A percentile compares a stretch with the other conserved stretches of the same genome.
These are phyloP conservation scores for Phanerotoma sp. DNA, from an alignment of 2,888 invertebrate species.

Conservation along the genomic window DNA sequence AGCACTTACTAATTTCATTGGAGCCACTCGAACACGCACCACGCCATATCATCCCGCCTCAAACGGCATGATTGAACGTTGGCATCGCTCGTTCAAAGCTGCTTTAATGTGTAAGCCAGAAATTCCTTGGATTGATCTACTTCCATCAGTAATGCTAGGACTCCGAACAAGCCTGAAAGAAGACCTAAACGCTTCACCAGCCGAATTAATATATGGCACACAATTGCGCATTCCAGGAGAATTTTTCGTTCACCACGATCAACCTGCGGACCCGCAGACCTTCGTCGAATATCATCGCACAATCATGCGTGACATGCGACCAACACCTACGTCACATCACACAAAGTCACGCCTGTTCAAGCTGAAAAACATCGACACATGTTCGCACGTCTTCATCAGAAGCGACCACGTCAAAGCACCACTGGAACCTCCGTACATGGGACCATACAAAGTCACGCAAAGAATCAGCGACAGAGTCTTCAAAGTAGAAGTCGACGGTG, in stretches of 20 bases:
- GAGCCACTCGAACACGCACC: neutral
- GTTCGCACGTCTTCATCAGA: conserved; percentile 19
- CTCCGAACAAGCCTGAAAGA: conserved; percentile 8
- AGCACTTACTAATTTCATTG: neutral
- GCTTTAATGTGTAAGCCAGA: conserved; percentile 39
- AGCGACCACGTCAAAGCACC: conserved; percentile 16
- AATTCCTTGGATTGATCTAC: neutral
- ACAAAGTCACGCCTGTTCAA: neutral
- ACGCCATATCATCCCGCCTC: conserved; percentile 40
- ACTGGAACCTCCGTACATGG: conserved; percentile 21
- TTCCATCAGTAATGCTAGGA: conserved; percentile 1
- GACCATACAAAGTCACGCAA: conserved; percentile 12
- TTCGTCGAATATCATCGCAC: neutral
- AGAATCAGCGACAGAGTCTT: conserved; percentile 7
- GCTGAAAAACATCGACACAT: neutral
- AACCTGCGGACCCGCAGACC: neutral
- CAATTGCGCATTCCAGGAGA: neutral
- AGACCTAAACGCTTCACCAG: conserved; percentile 6
- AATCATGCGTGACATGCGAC: neutral
- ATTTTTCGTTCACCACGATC: neutral
- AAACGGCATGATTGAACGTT: conserved; percentile 54
- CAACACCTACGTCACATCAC: neutral
- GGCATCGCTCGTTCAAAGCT: conserved; percentile 53
- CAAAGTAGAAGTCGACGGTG: conserved; percentile 1
- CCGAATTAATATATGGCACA: conserved; percentile 5